Evolutionary conservation across 2,888 invertebrate species (phyloP).

Genomic region (Dermolepida albohirtum): DNA sequence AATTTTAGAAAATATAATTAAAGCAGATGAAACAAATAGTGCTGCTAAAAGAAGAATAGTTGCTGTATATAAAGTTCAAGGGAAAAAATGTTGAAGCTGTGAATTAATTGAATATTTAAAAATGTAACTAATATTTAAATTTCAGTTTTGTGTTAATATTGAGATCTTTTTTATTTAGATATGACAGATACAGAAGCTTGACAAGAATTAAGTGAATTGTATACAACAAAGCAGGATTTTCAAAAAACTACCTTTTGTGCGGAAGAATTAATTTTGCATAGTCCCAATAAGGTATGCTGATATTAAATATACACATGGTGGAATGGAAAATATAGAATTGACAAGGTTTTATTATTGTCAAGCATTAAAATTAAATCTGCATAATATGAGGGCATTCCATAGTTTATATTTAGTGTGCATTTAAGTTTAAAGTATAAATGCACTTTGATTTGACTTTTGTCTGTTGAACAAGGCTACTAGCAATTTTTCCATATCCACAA

Average conservation of each 20-base stretch:
- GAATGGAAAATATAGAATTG: slow-evolving; percentile 90
- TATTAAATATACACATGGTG: slow-evolving; percentile 91
- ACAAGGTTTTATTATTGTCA: slow-evolving; percentile 95
- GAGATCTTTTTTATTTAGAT: slow-evolving; percentile 65
- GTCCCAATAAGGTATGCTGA: slow-evolving; percentile 96
- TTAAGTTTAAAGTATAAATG: not conserved
- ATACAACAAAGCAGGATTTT: slow-evolving; percentile 90
- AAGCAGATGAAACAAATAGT: slow-evolving; percentile 92
- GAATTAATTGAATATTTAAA: slow-evolving; percentile 95
- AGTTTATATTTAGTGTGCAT: slow-evolving; percentile 88
- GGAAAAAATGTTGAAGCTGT: slow-evolving; percentile 89
- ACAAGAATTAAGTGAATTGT: slow-evolving; percentile 95
- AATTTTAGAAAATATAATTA: slow-evolving; percentile 86
- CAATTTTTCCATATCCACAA: slow-evolving; percentile 73
- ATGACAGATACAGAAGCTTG: slow-evolving; percentile 98
- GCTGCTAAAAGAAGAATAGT: slow-evolving; percentile 92
- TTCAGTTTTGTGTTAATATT: not conserved
- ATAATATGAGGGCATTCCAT: slow-evolving; percentile 91
- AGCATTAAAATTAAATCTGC: slow-evolving; percentile 87
- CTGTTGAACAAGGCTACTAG: slow-evolving; percentile 69
- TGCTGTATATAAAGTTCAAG: slow-evolving; percentile 89
- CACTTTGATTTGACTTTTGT: not conserved
- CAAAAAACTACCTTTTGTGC: slow-evolving; percentile 94
- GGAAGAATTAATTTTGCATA: slow-evolving; percentile 94
- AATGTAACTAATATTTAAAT: slow-evolving; percentile 71